Base-by-base conservation (phyloP, 2,797 vertebrate species). In the Gymnoscopelus microlampas region DNA sequence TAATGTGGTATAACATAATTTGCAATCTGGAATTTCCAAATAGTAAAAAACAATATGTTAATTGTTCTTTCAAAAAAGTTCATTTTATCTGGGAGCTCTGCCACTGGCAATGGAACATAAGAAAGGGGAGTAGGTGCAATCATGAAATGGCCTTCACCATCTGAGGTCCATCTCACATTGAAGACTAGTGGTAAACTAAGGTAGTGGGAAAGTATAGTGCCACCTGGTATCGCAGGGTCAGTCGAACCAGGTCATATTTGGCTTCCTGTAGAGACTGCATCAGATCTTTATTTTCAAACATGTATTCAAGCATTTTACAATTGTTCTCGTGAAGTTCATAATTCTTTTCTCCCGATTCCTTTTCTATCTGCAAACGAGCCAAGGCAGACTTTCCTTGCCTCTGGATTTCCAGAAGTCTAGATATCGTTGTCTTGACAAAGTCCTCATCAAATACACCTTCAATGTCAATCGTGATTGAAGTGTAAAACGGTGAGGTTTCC, bases 11-110 rank as follows among this genome's bases (percentile, higher is more conserved):
- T n/a, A 26, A 90, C 67, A 29, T 4, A 86, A 0, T 3, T 82
- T 80, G 71, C 79, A 86, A 50, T 79, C 35, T 64, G 76, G 75
- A 26, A 2, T 77, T 53, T 87, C 79, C 5, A 76, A 77, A 0
- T 61, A 0, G 0, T 53, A 0, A 7, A 61, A 85, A n/a, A 80
- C 75, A 53, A 87, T 0, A 77, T 0, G 62, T 89, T 90, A 65
- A 82, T 70, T 0, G 88, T n/a, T 62, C 84, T 77, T 39, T 88
- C 24, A 7, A 26, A 26, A 23, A 91, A 90, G 1, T 61, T 88
- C 89, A 91, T 91, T 58, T 76, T 90, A 77, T 91, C 86, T 53
- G 88, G 85, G 13, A 87, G 13, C 73, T 76, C 68, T n/a, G 86
- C 80, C 2, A 71, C 71, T 59, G 84, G 82, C 9, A 82, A 83